These are phyloP conservation scores for Protonemura montana DNA, from an alignment of 2,888 invertebrate genomes.

Conservation along the genomic window DNA sequence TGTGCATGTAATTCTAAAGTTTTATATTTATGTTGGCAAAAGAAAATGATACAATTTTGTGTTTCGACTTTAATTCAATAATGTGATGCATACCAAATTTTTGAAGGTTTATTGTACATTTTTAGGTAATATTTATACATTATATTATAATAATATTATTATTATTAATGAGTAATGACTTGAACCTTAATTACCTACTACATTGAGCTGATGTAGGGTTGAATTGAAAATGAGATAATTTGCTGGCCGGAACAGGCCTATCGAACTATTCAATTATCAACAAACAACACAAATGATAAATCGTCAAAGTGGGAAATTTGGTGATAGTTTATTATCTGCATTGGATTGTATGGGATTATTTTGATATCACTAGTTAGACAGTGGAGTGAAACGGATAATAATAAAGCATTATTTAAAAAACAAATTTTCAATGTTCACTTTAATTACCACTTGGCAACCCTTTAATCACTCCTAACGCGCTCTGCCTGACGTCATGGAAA, in stretches of 20 bases:
- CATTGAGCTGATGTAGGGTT: background rate
- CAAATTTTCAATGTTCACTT: slow-evolving; percentile 37
- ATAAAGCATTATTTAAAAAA: slow-evolving; percentile 43
- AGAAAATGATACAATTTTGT: background rate
- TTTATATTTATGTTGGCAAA: background rate
- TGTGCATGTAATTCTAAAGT: background rate
- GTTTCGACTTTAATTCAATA: background rate
- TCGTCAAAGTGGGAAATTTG: slow-evolving; percentile 22
- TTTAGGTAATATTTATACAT: background rate
- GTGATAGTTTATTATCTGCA: slow-evolving; percentile 3
- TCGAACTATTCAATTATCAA: background rate
- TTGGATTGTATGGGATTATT: slow-evolving; percentile 39
- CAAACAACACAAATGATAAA: slow-evolving; percentile 36
- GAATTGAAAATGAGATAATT: background rate
- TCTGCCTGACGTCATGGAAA: no score
- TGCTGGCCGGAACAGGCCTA: background rate
- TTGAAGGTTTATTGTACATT: background rate
- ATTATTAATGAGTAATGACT: slow-evolving; percentile 12
- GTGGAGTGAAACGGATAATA: slow-evolving; percentile 37
- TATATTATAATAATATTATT: background rate
- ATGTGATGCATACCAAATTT: slow-evolving; percentile 9
- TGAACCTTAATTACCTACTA: background rate
- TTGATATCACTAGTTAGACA: slow-evolving; percentile 45
- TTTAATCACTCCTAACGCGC: no score
- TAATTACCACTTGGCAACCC: no score